Conservation (phyloP, 2,797 vertebrate genomes). For the Gallirallus australis region DNA sequence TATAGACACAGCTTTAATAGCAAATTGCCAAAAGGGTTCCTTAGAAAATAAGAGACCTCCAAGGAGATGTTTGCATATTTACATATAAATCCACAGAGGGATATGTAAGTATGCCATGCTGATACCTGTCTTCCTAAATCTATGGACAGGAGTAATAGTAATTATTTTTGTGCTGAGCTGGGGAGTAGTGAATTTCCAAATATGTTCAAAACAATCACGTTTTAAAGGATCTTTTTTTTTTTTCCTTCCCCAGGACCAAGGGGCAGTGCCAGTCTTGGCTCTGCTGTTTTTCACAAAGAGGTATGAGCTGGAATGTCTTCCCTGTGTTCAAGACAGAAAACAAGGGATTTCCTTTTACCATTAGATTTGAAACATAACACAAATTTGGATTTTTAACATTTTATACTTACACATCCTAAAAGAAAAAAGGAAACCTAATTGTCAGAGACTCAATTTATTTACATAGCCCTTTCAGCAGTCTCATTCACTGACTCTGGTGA, state of each 20-base stretch:
- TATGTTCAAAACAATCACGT: not conserved
- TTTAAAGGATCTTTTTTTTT: not conserved
- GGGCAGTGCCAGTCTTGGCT: not conserved
- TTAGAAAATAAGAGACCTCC: constrained; percentile 43
- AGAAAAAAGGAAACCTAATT: not conserved
- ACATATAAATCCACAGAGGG: constrained; percentile 31
- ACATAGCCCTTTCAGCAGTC: not conserved
- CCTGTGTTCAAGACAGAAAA: not conserved
- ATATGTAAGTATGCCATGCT: constrained; percentile 8
- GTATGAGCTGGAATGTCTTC: not conserved
- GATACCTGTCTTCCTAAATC: constrained; percentile 47
- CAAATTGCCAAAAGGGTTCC: constrained; percentile 35
- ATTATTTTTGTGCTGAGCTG: constrained; percentile 17
- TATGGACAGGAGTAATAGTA: not conserved
- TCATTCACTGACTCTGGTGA: not conserved
- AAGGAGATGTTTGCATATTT: constrained; percentile 50
- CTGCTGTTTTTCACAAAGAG: not conserved
- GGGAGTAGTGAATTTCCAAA: constrained; percentile 9
- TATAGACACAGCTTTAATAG: constrained; percentile 1
- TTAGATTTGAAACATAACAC: not conserved
- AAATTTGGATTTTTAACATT: not conserved
- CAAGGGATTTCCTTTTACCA: not conserved
- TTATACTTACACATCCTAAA: not conserved
- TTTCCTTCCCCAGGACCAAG: not conserved
- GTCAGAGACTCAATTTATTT: not conserved